These are phyloP conservation scores for Dendroctonus valens DNA, from an alignment of 1,140 invertebrate species.

Conservation along the genomic window DNA sequence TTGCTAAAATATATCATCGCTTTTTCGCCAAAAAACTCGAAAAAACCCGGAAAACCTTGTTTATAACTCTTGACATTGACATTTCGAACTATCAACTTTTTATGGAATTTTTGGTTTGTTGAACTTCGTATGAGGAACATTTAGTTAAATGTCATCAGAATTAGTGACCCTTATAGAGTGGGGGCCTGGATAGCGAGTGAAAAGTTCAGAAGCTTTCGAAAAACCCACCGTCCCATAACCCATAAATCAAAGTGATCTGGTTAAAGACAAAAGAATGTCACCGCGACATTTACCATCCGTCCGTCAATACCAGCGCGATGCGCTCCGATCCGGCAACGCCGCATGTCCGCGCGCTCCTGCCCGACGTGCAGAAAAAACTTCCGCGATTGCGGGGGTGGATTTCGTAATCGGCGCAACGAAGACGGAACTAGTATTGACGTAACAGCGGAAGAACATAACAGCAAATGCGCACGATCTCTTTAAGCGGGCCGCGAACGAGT, in stretches of 20 bases:
- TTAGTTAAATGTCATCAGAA: too few relatives aligned
- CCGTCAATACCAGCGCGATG: constrained; percentile 11
- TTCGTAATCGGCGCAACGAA: constrained; percentile 25
- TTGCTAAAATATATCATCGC: too few relatives aligned
- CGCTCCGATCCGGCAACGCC: constrained; percentile 17
- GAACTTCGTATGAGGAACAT: too few relatives aligned
- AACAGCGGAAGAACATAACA: constrained; percentile 25
- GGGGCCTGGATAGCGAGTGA: background rate
- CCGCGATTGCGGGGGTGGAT: constrained; percentile 32
- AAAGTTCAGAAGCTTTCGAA: background rate
- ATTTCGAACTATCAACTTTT: too few relatives aligned
- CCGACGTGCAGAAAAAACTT: constrained; percentile 31
- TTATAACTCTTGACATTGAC: too few relatives aligned
- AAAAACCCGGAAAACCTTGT: too few relatives aligned
- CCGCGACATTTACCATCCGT: constrained; percentile 26
- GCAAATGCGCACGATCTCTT: constrained; percentile 26
- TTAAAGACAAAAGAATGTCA: constrained; percentile 29
- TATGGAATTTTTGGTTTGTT: too few relatives aligned
- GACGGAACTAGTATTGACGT: constrained; percentile 33
- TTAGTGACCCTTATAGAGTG: too few relatives aligned
- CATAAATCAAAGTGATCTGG: constrained; percentile 20
- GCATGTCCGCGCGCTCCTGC: constrained; percentile 3
- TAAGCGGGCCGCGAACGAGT: constrained; percentile 14
- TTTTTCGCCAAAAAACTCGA: too few relatives aligned
- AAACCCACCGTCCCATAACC: background rate